Conservation (phyloP, 53 echinoderm and acorn worm species). For the Temnopleurus reevesii region DNA sequence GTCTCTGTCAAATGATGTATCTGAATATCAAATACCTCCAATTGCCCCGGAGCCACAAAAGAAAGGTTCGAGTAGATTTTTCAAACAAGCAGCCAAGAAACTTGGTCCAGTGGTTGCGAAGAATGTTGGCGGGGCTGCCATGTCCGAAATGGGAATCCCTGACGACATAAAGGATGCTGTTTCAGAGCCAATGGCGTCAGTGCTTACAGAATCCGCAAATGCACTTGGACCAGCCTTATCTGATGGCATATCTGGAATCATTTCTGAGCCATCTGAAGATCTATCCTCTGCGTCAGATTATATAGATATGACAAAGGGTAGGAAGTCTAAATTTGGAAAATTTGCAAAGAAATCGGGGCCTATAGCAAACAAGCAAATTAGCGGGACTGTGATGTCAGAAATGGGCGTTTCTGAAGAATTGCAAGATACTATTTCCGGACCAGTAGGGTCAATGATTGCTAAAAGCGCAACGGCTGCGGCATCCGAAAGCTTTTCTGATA, state of each 20-base stretch:
- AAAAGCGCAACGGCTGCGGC: not conserved
- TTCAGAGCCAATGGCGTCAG: not conserved
- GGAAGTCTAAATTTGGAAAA: not conserved
- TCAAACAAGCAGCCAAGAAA: slow-evolving; percentile 30
- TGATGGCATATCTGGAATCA: not conserved
- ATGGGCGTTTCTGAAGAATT: not conserved
- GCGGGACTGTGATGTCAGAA: not conserved
- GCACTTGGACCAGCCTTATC: not conserved
- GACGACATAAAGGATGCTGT: not conserved
- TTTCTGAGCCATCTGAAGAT: not conserved
- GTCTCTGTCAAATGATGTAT: not conserved
- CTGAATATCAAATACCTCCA: no score
- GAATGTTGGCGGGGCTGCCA: not conserved
- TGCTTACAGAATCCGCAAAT: not conserved
- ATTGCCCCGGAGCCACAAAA: not conserved
- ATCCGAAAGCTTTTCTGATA: not conserved
- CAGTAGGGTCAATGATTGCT: not conserved
- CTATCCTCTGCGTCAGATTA: not conserved
- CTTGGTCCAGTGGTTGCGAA: slow-evolving; percentile 12
- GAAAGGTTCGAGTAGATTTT: not conserved
- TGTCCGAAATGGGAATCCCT: not conserved
- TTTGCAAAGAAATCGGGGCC: slow-evolving; percentile 5
- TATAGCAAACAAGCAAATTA: not conserved
- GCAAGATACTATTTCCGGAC: not conserved
- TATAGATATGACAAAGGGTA: not conserved